A percentile compares a stretch with the other conserved stretches of the same genome.
Conservation (phyloP, 2,888 invertebrate species). For the Ganaspis brasiliensis region DNA sequence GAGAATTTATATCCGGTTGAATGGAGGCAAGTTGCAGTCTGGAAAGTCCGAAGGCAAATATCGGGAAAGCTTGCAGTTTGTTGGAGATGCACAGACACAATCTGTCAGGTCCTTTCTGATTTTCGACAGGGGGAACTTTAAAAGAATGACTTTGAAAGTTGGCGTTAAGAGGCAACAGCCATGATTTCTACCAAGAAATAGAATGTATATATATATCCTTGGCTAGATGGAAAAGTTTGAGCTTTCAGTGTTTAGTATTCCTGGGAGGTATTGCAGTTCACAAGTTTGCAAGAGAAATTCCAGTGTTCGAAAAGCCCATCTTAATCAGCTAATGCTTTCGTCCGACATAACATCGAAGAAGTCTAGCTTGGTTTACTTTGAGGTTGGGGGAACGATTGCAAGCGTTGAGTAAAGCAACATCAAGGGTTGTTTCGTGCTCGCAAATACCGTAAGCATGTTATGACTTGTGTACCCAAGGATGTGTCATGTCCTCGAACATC, state of each 20-base stretch:
- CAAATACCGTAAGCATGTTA: slow-evolving; percentile 75
- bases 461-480: slow-evolving; percentile 67
- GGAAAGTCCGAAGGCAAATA: slow-evolving; percentile 11
- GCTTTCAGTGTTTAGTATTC: slow-evolving; percentile 37
- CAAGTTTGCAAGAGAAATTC: slow-evolving; percentile 29
- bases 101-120: slow-evolving; percentile 13
- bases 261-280: slow-evolving; percentile 6
- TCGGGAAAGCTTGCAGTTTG: slow-evolving; percentile 15
- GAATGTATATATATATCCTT: too few species aligned
- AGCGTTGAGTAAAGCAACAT: slow-evolving; percentile 68
- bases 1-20: not conserved
- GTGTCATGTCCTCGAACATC: slow-evolving; percentile 66
- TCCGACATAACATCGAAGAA: slow-evolving; percentile 40
- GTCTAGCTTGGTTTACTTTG: slow-evolving; percentile 31
- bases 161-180: slow-evolving; percentile 6
- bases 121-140: slow-evolving; percentile 32
- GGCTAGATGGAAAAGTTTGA: slow-evolving; percentile 32
- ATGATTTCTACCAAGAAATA: slow-evolving; percentile 1
- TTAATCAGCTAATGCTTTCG: slow-evolving; percentile 34
- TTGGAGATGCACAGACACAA: not conserved
- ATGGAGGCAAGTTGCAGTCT: not conserved
- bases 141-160: slow-evolving; percentile 34
- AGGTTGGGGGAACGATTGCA: slow-evolving; percentile 12
- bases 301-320: slow-evolving; percentile 37
- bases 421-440: slow-evolving; percentile 70